Percentiles rank a stretch among this genome's conserved stretches.
Evolutionary conservation across 1,140 invertebrate species (phyloP).

Genomic region (Drosophila punjabiensis): DNA sequence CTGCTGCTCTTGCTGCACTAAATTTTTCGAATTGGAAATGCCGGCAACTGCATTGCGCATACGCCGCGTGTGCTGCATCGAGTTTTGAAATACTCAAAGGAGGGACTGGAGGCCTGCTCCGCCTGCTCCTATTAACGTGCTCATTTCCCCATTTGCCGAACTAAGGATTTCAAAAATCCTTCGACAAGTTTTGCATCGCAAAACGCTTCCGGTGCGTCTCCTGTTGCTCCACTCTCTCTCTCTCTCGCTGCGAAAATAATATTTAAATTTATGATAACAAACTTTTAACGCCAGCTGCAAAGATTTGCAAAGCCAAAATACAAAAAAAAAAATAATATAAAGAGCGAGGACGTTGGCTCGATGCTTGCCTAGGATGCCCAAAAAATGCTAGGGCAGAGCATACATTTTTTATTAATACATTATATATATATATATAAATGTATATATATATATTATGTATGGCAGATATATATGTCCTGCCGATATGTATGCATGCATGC

Average conservation of each 20-base stretch:
- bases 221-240: slow-evolving; percentile 19
- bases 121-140: slow-evolving; percentile 65
- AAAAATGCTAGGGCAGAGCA: slow-evolving; percentile 60
- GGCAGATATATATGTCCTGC: slow-evolving; percentile 21
- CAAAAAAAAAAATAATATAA: not conserved
- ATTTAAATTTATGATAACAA: slow-evolving; percentile 82
- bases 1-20: slow-evolving; percentile 12
- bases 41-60: slow-evolving; percentile 61
- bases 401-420: slow-evolving; percentile 66
- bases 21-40: slow-evolving; percentile 9
- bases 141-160: slow-evolving; percentile 67
- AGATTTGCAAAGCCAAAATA: slow-evolving; percentile 56
- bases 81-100: slow-evolving; percentile 28
- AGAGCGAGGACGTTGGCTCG: slow-evolving; percentile 11
- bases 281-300: slow-evolving; percentile 80
- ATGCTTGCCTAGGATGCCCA: slow-evolving; percentile 25
- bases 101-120: not conserved
- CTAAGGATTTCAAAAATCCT: slow-evolving; percentile 40
- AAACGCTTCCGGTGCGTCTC: slow-evolving; percentile 26
- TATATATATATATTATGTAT: slow-evolving; percentile 1
- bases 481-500: slow-evolving; percentile 36
- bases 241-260: slow-evolving; percentile 45
- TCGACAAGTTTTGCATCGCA: slow-evolving; percentile 26
- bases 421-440: slow-evolving; percentile 11
- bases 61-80: slow-evolving; percentile 57